phyloP scores from a whole-genome alignment of 2,888 invertebrate genomes.

The Merodon equestris region DNA sequence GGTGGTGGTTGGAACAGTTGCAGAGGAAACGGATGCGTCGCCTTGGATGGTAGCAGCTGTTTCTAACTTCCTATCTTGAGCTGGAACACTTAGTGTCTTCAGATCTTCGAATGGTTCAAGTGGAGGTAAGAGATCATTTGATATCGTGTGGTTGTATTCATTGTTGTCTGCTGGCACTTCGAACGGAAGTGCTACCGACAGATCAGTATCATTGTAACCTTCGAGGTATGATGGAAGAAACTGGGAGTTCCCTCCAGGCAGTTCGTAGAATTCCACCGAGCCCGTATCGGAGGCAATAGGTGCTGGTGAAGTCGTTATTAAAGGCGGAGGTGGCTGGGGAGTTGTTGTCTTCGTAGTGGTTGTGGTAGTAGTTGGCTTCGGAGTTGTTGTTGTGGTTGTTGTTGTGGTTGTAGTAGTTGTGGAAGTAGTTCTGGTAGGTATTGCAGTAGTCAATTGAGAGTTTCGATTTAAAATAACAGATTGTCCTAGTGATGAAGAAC shows the following conservation, averaged over 20 bases:
- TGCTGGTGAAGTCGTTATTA: slow-evolving; percentile 69
- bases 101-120: slow-evolving; percentile 75
- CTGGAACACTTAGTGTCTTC: slow-evolving; percentile 32
- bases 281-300: background rate
- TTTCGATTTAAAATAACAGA: slow-evolving; percentile 27
- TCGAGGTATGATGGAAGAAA: slow-evolving; percentile 75
- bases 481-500: slow-evolving; percentile 51
- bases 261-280: slow-evolving; percentile 69
- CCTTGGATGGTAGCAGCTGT: slow-evolving; percentile 31
- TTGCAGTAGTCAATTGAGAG: slow-evolving; percentile 37
- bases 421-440: slow-evolving; percentile 2
- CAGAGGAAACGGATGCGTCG: slow-evolving; percentile 45
- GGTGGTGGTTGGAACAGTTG: slow-evolving; percentile 65
- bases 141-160: slow-evolving; percentile 75
- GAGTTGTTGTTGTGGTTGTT: slow-evolving; percentile 32
- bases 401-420: slow-evolving; percentile 30
- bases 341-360: slow-evolving; percentile 59
- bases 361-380: slow-evolving; percentile 58
- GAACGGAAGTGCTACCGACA: slow-evolving; percentile 76
- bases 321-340: slow-evolving; percentile 59
- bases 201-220: slow-evolving; percentile 76
- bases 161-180: slow-evolving; percentile 75
- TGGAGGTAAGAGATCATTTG: slow-evolving; percentile 74
- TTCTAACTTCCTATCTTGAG: background rate
- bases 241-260: slow-evolving; percentile 74